Base-by-base conservation (phyloP, 2,888 invertebrate genomes). In the Tachina fera region DNA sequence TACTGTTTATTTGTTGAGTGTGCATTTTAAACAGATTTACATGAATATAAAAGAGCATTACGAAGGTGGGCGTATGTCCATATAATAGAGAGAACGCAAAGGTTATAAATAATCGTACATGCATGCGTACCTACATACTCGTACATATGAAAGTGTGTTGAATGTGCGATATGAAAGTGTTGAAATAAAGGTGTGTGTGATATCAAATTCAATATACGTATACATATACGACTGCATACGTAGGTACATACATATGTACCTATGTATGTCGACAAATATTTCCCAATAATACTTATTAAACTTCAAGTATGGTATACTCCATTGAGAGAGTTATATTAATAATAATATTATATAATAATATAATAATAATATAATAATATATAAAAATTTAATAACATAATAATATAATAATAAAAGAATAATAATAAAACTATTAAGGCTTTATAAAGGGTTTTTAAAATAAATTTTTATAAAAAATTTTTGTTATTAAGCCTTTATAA, bases 11-110 rank as follows among this genome's bases (percentile, higher is more conserved):
- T 65, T 83, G 65, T 83, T 71, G 58, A 77, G 71, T 77, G 70
- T 83, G 71, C 63, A 58, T 58, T 58, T 77, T 81, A 51, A 76
- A 58, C 76, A 83, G 76, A 83, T 76, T 83, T 83, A 39, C 63
- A 71, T 71, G 49, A 77, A 82, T 43, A 31, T 68, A 51, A 22
- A 31, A 65, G 65, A 22, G 51, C 47, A n/a, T 61, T 71, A 14
- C 16, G 9, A 16, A 6, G 22, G 58, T 19, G 58, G 1, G 39
- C 47, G 45, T 47, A 56, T 63, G 19, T 49, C 19, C 41, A 53
- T n/a, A 9, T 47, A 76, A 45, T 22, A 41, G n/a, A n/a, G 14
- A 61, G 14, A 31, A 39, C 1, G 10, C 9, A 49, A 65, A 75
- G 14, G 14, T 11, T 41, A 56, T 22, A 13, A 31, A 31, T 31